Evolutionary conservation across 2,888 invertebrate species (phyloP), one percentile per base, ranked within the genome.

Genomic region (Pharmacophagus antenor): DNA sequence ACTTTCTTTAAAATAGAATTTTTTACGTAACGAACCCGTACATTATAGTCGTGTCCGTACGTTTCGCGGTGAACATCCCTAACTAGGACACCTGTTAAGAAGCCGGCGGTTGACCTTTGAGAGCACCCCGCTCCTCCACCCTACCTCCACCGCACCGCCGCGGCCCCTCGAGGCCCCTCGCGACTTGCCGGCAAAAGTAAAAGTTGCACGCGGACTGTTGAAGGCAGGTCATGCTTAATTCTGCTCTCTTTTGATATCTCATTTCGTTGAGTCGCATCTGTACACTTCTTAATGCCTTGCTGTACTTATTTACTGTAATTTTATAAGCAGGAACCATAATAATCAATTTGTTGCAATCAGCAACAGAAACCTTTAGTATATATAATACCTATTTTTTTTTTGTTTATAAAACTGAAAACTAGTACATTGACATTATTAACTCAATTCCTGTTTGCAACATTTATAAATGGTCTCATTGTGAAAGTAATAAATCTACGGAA

Each of bases 71-170:
- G 41, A 41, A 21, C 52, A 23, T 54, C 15, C 46, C 53, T 65
- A 71, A 65, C 68, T 72, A 65, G 77, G 72, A 76, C 77, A 76
- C 77, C 73, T 76, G 77, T 63, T 61, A 47, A 63, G 56, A 67
- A 64, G 64, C 69, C 71, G 66, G 70, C 71, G 63, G 65, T 65
- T 71, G 74, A 73, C 72, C 72, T 67, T 63, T 65, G 65, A 51
- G 60, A 46, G 21, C 51, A 41, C 18, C 25, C 55, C 50, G 7
- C 41, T 23, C 57, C 7, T 8, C 2, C 37, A 15, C 12, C 15
- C 12, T 15, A 3, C 15, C 31, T 15, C 12, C 31, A 2, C 10
- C 12, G 12, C 8, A 25, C 18, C 25, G 21, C 21, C 25, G 37
- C 18, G 23, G n/a, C n/a, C n/a, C n/a, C n/a, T n/a, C n/a, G n/a